Evolutionary conservation across 1,140 invertebrate genomes (phyloP), one percentile per base, ranked within the genome.

Genomic region (Bombus soroeensis): DNA sequence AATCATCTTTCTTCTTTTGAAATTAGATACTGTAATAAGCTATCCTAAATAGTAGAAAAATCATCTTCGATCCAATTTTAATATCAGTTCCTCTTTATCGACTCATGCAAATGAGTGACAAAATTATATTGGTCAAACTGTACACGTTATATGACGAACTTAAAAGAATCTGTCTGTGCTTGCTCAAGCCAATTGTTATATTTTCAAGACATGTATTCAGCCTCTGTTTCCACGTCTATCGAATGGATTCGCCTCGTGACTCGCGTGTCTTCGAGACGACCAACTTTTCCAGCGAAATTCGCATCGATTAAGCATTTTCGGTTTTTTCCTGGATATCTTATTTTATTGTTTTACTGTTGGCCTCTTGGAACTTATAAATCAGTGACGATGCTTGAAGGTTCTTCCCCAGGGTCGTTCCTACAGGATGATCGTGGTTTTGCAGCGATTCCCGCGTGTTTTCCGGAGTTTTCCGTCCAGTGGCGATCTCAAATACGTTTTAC

Each of bases 241-340:
- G n/a, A 39, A 13, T 37, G 80, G 13, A 74, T 34, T 53, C 39
- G 39, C 41, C 47, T 82, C 81, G 88, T 75, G 88, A 34, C 64
- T 83, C 81, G 90, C 87, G 89, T 90, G 87, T 90, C 89, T 91
- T 91, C 81, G 90, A 91, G 84, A 90, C 81, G 83, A 84, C 79
- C 83, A 82, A 79, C n/a, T n/a, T 41, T n/a, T 22, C 41, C 62
- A 34, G 39, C 62, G 76, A 70, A 32, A 34, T n/a, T 68, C 4
- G 22, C 59, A 39, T 70, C 28, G 66, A 71, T 59, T 37, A 34
- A 28, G 10, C 28, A n/a, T 78, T 25, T 68, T 57, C 34, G 32
- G n/a, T 39, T 37, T 70, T n/a, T 43, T 68, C 39, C 32, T 66
- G 64, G 57, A 47, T 32, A 22, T 34, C 39, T 78, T 41, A 71